phyloP scores from a whole-genome alignment of 2,888 invertebrate species.

The Plusia festucae region DNA sequence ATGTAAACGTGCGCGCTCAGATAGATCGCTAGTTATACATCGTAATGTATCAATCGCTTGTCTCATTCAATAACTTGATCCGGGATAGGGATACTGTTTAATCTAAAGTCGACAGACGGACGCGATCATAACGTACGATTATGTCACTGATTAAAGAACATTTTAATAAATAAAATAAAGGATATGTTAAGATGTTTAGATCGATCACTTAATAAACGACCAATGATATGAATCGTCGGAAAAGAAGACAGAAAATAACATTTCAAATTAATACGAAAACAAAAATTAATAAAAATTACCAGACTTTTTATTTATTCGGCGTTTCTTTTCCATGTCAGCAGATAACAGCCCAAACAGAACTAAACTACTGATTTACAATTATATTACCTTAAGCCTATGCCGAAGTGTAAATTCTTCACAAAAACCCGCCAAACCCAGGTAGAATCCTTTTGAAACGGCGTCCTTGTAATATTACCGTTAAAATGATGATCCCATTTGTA shows the following conservation, averaged over 20 bases:
- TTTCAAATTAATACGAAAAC: background rate
- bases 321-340: background rate
- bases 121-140: background rate
- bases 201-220: background rate
- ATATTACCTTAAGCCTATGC: conserved; percentile 32
- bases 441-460: conserved; percentile 68
- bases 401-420: conserved; percentile 31
- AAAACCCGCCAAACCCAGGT: conserved; percentile 68
- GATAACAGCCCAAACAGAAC: conserved; percentile 23
- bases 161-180: background rate
- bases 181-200: background rate
- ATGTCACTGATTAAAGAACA: background rate
- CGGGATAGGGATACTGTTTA: conserved; percentile 31
- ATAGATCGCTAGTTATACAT: conserved; percentile 66
- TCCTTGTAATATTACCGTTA: conserved; percentile 78
- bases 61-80: conserved; percentile 48
- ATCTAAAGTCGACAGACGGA: conserved; percentile 27
- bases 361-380: conserved; percentile 41
- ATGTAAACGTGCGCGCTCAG: conserved; percentile 77
- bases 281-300: background rate
- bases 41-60: conserved; percentile 51
- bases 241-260: background rate
- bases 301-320: background rate
- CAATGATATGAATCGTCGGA: background rate
- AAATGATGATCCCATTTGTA: conserved; percentile 81